These are phyloP conservation scores for Glomeris marginata DNA, from an alignment of 2,888 invertebrate genomes.

Conservation along the genomic window DNA sequence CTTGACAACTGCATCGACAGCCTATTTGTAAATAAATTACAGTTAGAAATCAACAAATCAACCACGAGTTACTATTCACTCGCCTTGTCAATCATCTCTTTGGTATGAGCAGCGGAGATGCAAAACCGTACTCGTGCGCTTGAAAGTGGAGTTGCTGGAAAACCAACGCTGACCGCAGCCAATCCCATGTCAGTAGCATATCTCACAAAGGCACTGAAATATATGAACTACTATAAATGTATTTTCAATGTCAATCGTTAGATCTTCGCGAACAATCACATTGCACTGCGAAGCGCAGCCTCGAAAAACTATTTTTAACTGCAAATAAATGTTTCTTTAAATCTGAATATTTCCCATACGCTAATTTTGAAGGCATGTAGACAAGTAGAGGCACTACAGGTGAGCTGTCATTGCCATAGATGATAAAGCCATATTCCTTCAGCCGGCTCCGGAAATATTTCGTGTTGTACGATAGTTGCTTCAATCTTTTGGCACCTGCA, in stretches of 20 bases:
- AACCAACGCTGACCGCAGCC: slow-evolving; percentile 91
- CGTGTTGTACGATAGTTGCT: slow-evolving; percentile 61
- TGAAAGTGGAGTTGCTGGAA: slow-evolving; percentile 91
- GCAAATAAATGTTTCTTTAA: no score
- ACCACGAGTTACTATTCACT: background rate
- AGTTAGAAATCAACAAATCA: no score
- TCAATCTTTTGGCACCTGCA: slow-evolving; percentile 42
- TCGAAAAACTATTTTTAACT: no score
- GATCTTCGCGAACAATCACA: no score
- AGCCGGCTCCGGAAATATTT: slow-evolving; percentile 62
- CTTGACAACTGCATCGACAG: no score
- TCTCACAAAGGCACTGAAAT: slow-evolving; percentile 63
- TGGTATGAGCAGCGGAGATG: slow-evolving; percentile 86
- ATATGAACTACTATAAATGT: background rate
- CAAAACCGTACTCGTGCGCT: slow-evolving; percentile 88
- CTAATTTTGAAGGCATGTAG: slow-evolving; percentile 88
- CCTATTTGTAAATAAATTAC: no score
- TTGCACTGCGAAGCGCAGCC: no score
- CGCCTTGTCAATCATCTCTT: slow-evolving; percentile 76
- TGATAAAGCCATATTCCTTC: slow-evolving; percentile 76
- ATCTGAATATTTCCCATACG: no score
- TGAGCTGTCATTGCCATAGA: slow-evolving; percentile 83
- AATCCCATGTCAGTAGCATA: slow-evolving; percentile 63
- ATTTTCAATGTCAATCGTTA: no score
- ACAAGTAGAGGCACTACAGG: slow-evolving; percentile 94